Evolutionary conservation across 2,113 vertebrate species (phyloP).

Genomic region (Dasyornis broadbenti): DNA sequence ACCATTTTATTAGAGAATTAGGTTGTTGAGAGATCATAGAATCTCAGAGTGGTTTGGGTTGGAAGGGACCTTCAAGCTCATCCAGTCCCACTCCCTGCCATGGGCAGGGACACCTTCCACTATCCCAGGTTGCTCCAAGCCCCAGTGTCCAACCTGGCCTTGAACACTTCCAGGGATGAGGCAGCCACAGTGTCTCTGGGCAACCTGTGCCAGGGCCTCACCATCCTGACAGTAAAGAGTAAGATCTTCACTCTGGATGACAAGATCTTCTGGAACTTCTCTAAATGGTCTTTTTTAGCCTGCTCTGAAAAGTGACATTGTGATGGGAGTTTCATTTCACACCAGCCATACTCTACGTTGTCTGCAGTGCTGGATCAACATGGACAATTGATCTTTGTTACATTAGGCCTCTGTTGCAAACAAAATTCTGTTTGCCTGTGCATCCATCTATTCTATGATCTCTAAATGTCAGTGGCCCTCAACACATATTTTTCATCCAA

Average conservation of each 20-base stretch:
- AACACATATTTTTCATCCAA: constrained; percentile 9
- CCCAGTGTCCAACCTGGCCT: neutral
- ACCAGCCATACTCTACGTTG: accelerated
- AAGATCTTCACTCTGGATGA: neutral
- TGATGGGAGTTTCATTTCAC: neutral
- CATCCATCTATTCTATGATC: neutral
- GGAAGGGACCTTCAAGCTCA: neutral
- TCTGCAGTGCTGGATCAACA: neutral
- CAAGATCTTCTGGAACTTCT: neutral
- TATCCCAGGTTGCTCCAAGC: neutral
- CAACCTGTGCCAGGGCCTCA: neutral
- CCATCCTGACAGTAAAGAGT: neutral
- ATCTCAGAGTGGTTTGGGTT: neutral
- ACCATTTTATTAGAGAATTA: neutral
- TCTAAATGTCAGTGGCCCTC: constrained; percentile 10
- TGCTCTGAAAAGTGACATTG: neutral
- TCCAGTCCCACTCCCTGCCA: neutral
- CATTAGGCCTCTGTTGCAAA: neutral
- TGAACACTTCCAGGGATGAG: neutral
- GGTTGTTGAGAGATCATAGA: neutral
- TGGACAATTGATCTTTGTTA: neutral
- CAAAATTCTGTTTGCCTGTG: neutral
- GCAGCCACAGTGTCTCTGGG: neutral
- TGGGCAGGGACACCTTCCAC: neutral
- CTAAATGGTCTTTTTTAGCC: neutral